Conservation (phyloP, 2,797 vertebrate genomes). For the Sebastes steindachneri region DNA sequence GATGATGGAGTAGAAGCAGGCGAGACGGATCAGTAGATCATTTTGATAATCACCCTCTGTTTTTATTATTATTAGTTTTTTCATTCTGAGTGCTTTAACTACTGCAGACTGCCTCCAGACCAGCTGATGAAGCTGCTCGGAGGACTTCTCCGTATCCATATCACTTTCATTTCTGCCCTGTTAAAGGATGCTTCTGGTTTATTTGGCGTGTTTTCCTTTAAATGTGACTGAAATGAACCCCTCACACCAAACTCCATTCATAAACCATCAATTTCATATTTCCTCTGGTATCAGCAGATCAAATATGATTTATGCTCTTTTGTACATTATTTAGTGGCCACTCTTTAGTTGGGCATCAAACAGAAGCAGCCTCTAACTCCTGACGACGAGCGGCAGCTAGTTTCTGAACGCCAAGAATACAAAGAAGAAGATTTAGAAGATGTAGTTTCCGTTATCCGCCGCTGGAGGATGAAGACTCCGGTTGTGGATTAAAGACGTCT, state of each 20-base stretch:
- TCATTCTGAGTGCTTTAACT: conserved; percentile 21
- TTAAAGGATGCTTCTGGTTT: too few relatives aligned
- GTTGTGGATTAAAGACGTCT: too few relatives aligned
- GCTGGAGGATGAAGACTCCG: too few relatives aligned
- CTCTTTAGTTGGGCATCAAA: not conserved
- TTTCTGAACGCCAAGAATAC: not conserved
- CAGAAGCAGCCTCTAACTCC: too few relatives aligned
- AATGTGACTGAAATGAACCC: not conserved
- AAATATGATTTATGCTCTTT: not conserved
- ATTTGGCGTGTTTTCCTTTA: too few relatives aligned
- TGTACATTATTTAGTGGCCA: not conserved
- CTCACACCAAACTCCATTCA: not conserved
- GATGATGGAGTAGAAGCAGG: not conserved
- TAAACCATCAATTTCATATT: not conserved
- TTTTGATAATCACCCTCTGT: not conserved
- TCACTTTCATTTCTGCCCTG: not conserved
- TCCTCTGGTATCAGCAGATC: too few relatives aligned
- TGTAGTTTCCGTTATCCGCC: not conserved
- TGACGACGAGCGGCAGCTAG: too few relatives aligned
- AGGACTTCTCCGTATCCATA: too few relatives aligned
- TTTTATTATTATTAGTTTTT: not conserved
- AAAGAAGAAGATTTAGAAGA: not conserved
- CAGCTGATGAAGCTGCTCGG: not conserved
- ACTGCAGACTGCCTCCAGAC: conserved; percentile 23
- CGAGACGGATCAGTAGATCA: not conserved